Evolutionary conservation across 2,797 vertebrate genomes (phyloP).

Genomic region (Echeneis naucrates): DNA sequence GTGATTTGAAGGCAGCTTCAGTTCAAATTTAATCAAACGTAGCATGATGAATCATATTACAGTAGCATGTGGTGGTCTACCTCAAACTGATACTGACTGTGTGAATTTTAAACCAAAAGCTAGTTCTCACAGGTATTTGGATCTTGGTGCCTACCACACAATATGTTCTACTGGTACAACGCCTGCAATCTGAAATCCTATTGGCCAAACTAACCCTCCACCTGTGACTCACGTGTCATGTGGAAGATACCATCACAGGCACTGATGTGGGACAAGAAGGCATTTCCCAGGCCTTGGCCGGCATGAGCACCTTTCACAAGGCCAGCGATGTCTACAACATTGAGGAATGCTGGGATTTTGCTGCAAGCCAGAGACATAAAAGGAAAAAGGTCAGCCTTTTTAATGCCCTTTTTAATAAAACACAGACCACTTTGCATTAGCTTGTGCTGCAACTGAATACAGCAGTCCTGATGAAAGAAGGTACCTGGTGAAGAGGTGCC

Average conservation of each 20-base stretch:
- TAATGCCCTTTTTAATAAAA: neutral
- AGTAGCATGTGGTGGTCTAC: constrained; percentile 37
- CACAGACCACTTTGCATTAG: neutral
- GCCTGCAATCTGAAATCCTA: neutral
- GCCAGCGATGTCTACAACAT: constrained; percentile 96
- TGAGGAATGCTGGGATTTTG: constrained; percentile 96
- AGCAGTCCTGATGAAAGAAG: neutral
- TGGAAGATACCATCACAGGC: constrained; percentile 96
- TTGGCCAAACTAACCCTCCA: neutral
- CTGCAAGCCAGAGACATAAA: constrained; percentile 79
- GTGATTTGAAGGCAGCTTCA: constrained; percentile 89
- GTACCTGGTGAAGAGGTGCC: too few relatives aligned
- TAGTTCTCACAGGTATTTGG: constrained; percentile 51
- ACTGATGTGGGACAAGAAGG: constrained; percentile 96
- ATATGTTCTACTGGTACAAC: constrained; percentile 35
- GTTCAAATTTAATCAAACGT: constrained; percentile 50
- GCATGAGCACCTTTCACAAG: constrained; percentile 96
- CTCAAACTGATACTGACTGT: constrained; percentile 49
- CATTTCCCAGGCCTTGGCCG: constrained; percentile 95
- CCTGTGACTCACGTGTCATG: constrained; percentile 90
- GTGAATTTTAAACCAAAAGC: constrained; percentile 43
- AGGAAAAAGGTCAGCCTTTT: neutral
- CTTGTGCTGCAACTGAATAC: neutral
- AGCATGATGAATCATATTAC: constrained; percentile 56
- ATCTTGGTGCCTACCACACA: constrained; percentile 50